These are phyloP conservation scores for Eciton burchellii DNA, from an alignment of 1,140 invertebrate genomes.

Conservation along the genomic window DNA sequence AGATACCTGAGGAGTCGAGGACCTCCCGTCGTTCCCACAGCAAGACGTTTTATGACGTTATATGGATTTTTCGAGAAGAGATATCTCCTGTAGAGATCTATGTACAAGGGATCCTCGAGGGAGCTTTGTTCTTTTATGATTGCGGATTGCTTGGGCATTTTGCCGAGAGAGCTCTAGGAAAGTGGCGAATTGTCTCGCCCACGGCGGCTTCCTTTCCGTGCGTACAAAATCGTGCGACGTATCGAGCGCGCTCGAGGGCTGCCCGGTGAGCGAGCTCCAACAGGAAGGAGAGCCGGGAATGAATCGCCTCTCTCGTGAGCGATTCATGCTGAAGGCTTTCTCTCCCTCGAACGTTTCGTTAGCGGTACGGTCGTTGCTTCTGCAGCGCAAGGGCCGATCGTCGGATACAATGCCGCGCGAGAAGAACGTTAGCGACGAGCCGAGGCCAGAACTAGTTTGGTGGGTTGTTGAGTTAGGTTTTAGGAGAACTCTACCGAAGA, in stretches of 20 bases:
- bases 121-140: too few species aligned
- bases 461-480: constrained; percentile 81
- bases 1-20: neutral
- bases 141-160: too few species aligned
- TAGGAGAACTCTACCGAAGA: constrained; percentile 74
- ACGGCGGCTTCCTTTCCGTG: constrained; percentile 1
- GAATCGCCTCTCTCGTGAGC: constrained; percentile 58
- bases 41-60: too few species aligned
- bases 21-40: too few species aligned
- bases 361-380: constrained; percentile 73
- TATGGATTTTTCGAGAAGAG: too few species aligned
- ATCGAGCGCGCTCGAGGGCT: constrained; percentile 41
- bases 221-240: constrained; percentile 31
- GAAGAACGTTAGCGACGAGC: constrained; percentile 70
- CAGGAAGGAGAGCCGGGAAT: constrained; percentile 66
- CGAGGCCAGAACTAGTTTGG: constrained; percentile 83
- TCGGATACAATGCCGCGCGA: constrained; percentile 73
- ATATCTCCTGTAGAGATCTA: too few species aligned
- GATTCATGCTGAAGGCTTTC: constrained; percentile 68
- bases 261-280: constrained; percentile 67
- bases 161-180: too few species aligned
- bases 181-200: too few species aligned
- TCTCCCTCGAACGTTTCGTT: constrained; percentile 70
- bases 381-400: constrained; percentile 70
- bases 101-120: too few species aligned